Base-by-base conservation (phyloP, 2,113 vertebrate species). In the Sinocyclocheilus rhinocerous region DNA sequence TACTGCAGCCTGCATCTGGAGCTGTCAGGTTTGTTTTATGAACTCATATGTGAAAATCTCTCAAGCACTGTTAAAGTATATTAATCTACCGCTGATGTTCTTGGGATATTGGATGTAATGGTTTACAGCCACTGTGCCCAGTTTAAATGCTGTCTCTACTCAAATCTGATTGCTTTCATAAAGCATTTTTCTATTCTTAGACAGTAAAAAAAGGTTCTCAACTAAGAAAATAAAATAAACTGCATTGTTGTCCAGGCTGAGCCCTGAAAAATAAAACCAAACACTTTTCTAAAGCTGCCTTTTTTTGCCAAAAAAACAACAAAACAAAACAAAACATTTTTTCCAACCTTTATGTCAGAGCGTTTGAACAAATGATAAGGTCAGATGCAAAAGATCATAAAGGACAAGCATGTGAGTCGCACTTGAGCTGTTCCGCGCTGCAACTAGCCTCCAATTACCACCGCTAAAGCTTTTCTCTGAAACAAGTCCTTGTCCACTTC, bases 321-420 rank as follows among this genome's bases (percentile, higher is more conserved):
- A n/a, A n/a, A n/a, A n/a, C n/a, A 87, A 73, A 67, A 5, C 42
- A 87, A 80, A 84, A 87, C 83, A 88, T 61, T 52, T 65, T 85
- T 88, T 85, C 84, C 89, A 87, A 88, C 89, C 89, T 90, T 90
- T 90, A 88, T 84, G 85, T 88, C 87, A 85, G 85, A 90, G 76
- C 29, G 80, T 69, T 84, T 76, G 75, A 69, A 84, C 65, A 39
- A 84, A 76, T 88, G 89, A 90, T 90, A 90, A 90, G 89, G 87
- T 88, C 87, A 88, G 70, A 79, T 67, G 80, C 85, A 81, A 81
- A 83, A 88, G 85, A 90, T 88, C 89, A 85, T 90, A 87, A 87
- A 87, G 75, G 81, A 80, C 85, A 87, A 76, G 76, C 9, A 12
- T 33, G 57, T 16, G n/a, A 80, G 61, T 29, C 29, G 57, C 45